Percentiles rank a stretch among this genome's conserved stretches.
These are phyloP conservation scores for Bubo bubo DNA, from an alignment of 2,113 vertebrate genomes.

Conservation along the genomic window DNA sequence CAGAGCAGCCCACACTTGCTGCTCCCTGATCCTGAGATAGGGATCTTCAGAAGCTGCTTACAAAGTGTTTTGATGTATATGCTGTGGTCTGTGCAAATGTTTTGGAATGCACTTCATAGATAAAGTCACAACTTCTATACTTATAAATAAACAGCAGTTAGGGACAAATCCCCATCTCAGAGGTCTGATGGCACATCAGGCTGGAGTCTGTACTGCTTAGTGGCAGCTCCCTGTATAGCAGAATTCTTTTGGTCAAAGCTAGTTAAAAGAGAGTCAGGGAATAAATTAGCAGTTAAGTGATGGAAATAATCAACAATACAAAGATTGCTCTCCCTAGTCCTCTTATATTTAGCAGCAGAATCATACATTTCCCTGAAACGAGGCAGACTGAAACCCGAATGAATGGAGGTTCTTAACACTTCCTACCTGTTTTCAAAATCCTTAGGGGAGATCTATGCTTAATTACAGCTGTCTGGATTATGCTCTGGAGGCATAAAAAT, in stretches of 20 bases:
- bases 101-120: background rate
- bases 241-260: background rate
- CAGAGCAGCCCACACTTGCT: background rate
- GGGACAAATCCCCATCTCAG: background rate
- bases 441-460: background rate
- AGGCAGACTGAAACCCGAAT: background rate
- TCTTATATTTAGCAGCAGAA: background rate
- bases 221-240: background rate
- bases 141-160: background rate
- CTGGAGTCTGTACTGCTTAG: background rate
- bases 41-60: background rate
- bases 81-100: background rate
- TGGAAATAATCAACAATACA: background rate
- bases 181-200: background rate
- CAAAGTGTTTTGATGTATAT: background rate
- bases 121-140: background rate
- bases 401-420: background rate
- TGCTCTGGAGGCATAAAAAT: background rate
- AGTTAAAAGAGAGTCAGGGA: background rate
- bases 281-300: background rate
- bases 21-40: background rate
- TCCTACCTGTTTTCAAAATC: background rate
- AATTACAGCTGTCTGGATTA: background rate
- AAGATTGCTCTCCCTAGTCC: background rate
- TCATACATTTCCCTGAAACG: background rate